Evolutionary conservation across 2,888 invertebrate species (phyloP).

Genomic region (Hirtodrosophila cameraria): DNA sequence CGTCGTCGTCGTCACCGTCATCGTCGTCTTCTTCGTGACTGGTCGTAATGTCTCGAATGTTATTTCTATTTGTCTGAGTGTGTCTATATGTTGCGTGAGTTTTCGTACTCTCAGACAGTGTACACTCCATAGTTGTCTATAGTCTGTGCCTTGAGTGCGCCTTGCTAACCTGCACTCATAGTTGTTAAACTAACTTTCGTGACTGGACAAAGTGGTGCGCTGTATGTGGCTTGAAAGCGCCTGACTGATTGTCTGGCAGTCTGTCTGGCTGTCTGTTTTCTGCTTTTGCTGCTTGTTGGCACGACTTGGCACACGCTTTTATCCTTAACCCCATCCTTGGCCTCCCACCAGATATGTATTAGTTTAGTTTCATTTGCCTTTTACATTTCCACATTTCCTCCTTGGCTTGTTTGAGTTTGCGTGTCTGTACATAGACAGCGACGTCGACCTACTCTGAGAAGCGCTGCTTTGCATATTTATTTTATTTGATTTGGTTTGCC

Average conservation of each 20-base stretch:
- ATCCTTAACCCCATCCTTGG: neutral
- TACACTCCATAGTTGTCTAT: conserved; percentile 47
- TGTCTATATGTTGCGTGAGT: conserved; percentile 66
- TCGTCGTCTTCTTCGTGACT: conserved; percentile 8
- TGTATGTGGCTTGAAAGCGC: conserved; percentile 10
- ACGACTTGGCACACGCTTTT: conserved; percentile 51
- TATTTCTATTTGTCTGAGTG: conserved; percentile 39
- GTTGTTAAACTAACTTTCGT: conserved; percentile 72
- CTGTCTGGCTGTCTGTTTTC: conserved; percentile 29
- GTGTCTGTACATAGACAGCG: conserved; percentile 58
- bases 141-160: conserved; percentile 59
- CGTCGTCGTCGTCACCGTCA: neutral
- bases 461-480: conserved; percentile 78
- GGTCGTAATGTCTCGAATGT: conserved; percentile 22
- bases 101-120: conserved; percentile 66
- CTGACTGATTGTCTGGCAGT: conserved; percentile 12
- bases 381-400: conserved; percentile 74
- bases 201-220: conserved; percentile 66
- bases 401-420: conserved; percentile 68
- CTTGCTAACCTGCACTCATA: conserved; percentile 66
- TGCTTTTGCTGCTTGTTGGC: conserved; percentile 42
- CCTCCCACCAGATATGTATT: conserved; percentile 36
- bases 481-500: conserved; percentile 72
- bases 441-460: conserved; percentile 67
- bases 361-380: conserved; percentile 79